These are phyloP conservation scores for Pachymerium ferrugineum DNA, from an alignment of 2,888 invertebrate species.

Conservation along the genomic window DNA sequence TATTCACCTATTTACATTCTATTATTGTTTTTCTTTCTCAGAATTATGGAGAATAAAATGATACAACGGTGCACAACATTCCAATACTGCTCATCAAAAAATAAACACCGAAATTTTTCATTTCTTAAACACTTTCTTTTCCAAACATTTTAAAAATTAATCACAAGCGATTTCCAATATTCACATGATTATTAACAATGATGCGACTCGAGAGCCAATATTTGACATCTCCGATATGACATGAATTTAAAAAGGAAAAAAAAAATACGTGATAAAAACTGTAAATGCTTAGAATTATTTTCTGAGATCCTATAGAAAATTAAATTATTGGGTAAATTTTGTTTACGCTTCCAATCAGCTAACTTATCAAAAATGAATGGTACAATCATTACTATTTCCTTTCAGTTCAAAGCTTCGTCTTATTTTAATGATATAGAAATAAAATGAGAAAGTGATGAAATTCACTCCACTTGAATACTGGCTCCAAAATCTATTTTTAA, in stretches of 20 bases:
- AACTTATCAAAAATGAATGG: no score
- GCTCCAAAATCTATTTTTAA: background rate
- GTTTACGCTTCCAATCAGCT: no score
- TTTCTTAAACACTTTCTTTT: background rate
- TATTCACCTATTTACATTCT: slow-evolving; percentile 8
- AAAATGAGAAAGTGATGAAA: background rate
- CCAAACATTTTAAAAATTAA: slow-evolving; percentile 2
- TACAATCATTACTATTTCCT: no score
- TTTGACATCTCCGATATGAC: background rate
- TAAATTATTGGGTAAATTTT: no score
- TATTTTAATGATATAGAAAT: no score
- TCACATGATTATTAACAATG: slow-evolving; percentile 19
- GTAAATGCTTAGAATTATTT: slow-evolving; percentile 9
- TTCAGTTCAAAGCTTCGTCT: no score
- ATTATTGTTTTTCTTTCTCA: background rate
- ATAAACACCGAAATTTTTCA: slow-evolving; percentile 9
- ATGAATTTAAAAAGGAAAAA: background rate
- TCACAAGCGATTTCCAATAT: slow-evolving; percentile 5
- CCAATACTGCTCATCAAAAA: background rate
- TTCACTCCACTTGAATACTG: background rate
- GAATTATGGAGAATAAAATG: background rate
- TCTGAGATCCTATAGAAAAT: slow-evolving; percentile 23
- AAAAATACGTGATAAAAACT: background rate
- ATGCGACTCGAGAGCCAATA: slow-evolving; percentile 7
- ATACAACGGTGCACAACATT: slow-evolving; percentile 11